A percentile compares a stretch with the other conserved stretches of the same genome.
Evolutionary conservation across 2,888 invertebrate species (phyloP).

Genomic region (Ectemnius continuus): DNA sequence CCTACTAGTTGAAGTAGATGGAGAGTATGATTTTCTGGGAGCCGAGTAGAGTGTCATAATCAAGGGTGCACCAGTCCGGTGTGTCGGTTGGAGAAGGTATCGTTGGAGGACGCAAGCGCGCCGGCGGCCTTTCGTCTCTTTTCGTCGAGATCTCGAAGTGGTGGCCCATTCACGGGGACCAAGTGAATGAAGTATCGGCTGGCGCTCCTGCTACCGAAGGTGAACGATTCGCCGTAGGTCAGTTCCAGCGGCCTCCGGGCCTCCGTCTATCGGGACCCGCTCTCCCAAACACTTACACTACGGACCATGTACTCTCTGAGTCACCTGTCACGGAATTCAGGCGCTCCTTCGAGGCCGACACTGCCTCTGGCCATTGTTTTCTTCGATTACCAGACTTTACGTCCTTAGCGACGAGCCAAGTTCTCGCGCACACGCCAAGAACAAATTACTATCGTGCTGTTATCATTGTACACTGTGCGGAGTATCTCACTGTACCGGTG

Average conservation of each 20-base stretch:
- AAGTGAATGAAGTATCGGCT: slow-evolving; percentile 48
- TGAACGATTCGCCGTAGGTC: slow-evolving; percentile 56
- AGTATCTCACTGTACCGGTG: too few relatives aligned
- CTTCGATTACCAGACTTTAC: too few relatives aligned
- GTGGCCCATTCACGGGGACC: slow-evolving; percentile 30
- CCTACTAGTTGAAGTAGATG: too few relatives aligned
- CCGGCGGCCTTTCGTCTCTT: not conserved
- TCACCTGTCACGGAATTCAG: not conserved
- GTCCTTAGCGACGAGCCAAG: too few relatives aligned
- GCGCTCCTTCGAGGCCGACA: not conserved
- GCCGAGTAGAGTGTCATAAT: too few relatives aligned
- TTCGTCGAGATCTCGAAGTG: not conserved
- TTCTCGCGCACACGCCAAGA: too few relatives aligned
- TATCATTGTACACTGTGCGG: too few relatives aligned
- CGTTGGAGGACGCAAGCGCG: not conserved
- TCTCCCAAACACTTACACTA: not conserved
- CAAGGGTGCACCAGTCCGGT: too few relatives aligned
- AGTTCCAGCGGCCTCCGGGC: slow-evolving; percentile 35
- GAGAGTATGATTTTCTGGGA: too few relatives aligned
- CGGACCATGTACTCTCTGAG: slow-evolving; percentile 28
- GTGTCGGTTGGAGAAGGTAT: too few relatives aligned
- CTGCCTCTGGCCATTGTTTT: too few relatives aligned
- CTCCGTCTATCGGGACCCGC: slow-evolving; percentile 20
- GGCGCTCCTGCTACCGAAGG: slow-evolving; percentile 23
- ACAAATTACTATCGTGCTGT: too few relatives aligned